Percentiles rank a stretch among this genome's conserved stretches.
Evolutionary conservation across 2,888 invertebrate genomes (phyloP).

Genomic region (Pasiphila rectangulata): DNA sequence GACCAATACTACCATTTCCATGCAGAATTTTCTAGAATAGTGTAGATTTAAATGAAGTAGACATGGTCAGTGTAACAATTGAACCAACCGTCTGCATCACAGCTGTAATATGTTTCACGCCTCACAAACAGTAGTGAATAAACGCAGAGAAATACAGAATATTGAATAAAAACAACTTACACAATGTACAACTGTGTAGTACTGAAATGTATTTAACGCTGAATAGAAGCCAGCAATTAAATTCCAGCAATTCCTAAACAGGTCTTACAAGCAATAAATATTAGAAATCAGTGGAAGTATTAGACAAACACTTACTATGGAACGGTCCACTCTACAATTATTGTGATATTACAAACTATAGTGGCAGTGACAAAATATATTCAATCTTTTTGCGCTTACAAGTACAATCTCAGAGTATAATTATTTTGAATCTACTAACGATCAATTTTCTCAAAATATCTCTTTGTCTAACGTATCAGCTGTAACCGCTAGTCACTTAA

Average conservation of each 20-base stretch:
- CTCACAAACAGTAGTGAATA: constrained; percentile 45
- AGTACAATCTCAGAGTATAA: constrained; percentile 46
- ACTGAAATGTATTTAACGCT: constrained; percentile 8
- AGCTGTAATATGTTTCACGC: constrained; percentile 75
- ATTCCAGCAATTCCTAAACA: constrained; percentile 3
- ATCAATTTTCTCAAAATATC: constrained; percentile 64
- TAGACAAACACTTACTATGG: constrained; percentile 32
- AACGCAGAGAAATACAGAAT: constrained; percentile 24
- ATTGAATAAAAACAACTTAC: constrained; percentile 32
- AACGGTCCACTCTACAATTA: constrained; percentile 30
- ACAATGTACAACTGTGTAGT: constrained; percentile 6
- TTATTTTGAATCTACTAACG: constrained; percentile 30
- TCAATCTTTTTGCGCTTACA: constrained; percentile 53
- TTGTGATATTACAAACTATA: constrained; percentile 53
- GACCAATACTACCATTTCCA: constrained; percentile 16
- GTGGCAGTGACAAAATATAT: constrained; percentile 77
- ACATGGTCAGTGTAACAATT: constrained; percentile 18
- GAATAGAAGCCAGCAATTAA: neutral
- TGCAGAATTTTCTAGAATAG: constrained; percentile 2
- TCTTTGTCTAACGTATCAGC: constrained; percentile 38
- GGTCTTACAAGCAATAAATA: too few species aligned
- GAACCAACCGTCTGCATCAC: constrained; percentile 40
- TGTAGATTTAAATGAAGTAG: neutral
- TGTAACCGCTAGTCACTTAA: constrained; percentile 10
- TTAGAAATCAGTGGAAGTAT: constrained; percentile 43